Percentiles rank a stretch among this genome's conserved stretches.
Evolutionary conservation across 2,113 vertebrate species (phyloP).

Genomic region (Myotis yumanensis): DNA sequence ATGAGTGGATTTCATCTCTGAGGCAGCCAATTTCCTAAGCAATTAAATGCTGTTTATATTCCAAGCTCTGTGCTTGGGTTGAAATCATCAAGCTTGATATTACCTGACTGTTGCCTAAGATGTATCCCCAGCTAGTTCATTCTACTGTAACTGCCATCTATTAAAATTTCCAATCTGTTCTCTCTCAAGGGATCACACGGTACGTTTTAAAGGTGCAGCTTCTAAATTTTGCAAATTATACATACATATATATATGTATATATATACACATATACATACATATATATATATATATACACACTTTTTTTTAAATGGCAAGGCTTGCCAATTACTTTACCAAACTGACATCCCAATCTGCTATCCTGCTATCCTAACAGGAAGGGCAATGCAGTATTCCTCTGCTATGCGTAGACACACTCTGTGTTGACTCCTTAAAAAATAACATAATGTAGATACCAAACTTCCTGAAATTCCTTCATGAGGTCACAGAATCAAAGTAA

Average conservation of each 20-base stretch:
- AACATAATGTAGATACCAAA: neutral
- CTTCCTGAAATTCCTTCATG: conserved; percentile 41
- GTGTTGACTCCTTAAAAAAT: conserved; percentile 66
- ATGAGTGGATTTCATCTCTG: conserved; percentile 69
- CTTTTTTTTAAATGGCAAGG: conserved; percentile 68
- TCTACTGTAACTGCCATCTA: conserved; percentile 80
- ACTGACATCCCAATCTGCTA: conserved; percentile 64
- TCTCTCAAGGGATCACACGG: conserved; percentile 83
- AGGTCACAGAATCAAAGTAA: conserved; percentile 11
- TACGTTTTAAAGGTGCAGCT: conserved; percentile 77
- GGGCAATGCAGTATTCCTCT: neutral
- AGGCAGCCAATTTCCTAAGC: conserved; percentile 76
- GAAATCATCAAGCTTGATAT: conserved; percentile 79
- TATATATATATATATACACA: conserved; percentile 69
- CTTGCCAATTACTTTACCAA: conserved; percentile 71
- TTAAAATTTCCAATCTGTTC: conserved; percentile 86
- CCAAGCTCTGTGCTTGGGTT: conserved; percentile 71
- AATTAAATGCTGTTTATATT: conserved; percentile 85
- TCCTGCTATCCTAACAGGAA: neutral
- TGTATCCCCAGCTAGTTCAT: conserved; percentile 74
- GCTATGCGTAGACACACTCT: conserved; percentile 43
- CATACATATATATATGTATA: conserved; percentile 67
- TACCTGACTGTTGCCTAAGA: conserved; percentile 81
- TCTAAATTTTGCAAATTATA: conserved; percentile 78
- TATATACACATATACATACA: conserved; percentile 68